Percentiles rank a stretch among this genome's conserved stretches.
phyloP scores from a whole-genome alignment of 2,113 vertebrate genomes.

The Tyrannus savana region DNA sequence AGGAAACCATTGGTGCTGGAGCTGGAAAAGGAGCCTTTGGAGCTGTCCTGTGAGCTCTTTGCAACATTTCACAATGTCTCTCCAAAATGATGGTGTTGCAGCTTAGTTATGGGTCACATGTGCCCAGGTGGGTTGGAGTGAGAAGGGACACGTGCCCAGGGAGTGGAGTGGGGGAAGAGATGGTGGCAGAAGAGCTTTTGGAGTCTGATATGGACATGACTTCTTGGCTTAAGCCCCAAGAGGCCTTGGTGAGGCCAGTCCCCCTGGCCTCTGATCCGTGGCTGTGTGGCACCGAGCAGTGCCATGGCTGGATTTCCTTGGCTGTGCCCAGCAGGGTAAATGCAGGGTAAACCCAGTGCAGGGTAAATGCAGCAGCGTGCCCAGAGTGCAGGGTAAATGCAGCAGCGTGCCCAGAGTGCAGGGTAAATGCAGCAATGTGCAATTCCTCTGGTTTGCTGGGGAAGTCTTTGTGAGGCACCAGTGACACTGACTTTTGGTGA shows the following conservation, averaged over 20 bases:
- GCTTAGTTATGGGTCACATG: not conserved
- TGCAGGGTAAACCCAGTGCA: not conserved
- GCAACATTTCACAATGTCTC: not conserved
- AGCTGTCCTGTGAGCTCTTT: not conserved
- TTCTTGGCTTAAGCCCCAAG: not conserved
- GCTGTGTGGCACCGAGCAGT: not conserved
- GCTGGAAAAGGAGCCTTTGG: not conserved
- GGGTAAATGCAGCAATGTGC: fast-evolving
- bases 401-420: fast-evolving
- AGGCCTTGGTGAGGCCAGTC: not conserved
- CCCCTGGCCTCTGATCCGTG: not conserved
- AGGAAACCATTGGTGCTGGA: not conserved
- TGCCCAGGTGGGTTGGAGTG: not conserved
- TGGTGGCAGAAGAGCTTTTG: not conserved
- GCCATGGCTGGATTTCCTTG: not conserved
- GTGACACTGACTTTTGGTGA: not conserved
- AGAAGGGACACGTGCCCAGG: not conserved
- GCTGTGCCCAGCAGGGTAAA: not conserved
- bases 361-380: fast-evolving
- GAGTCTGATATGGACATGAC: fast-evolving
- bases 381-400: not conserved
- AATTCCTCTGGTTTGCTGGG: fast-evolving
- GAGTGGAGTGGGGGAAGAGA: not conserved
- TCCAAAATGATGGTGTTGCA: not conserved
- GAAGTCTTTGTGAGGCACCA: not conserved